phyloP scores from a whole-genome alignment of 2,888 invertebrate genomes.

The Eucera pruinosa region DNA sequence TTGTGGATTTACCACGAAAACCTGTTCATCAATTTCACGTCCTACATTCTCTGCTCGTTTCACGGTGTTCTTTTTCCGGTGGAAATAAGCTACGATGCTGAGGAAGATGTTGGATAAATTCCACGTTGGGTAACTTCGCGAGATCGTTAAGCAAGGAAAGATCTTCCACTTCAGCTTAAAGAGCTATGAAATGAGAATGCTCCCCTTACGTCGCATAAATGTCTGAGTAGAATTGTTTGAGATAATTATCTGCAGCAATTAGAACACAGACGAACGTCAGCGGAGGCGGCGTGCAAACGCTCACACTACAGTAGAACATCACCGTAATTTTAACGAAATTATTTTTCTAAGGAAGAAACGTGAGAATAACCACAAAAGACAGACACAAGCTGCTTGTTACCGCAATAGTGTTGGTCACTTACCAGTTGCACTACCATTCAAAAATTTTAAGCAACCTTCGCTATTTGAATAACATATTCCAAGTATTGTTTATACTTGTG shows the following conservation, averaged over 20 bases:
- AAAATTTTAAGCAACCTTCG: too few relatives aligned
- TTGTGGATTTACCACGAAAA: constrained; percentile 33
- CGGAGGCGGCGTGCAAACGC: background rate
- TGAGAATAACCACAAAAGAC: background rate
- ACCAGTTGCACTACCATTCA: too few relatives aligned
- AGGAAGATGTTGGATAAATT: constrained; percentile 40
- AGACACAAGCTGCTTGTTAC: background rate
- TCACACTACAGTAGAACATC: constrained; percentile 5
- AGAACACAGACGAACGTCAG: constrained; percentile 24
- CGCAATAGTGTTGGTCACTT: background rate
- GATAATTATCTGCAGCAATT: constrained; percentile 60
- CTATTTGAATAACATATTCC: too few relatives aligned
- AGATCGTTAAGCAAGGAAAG: constrained; percentile 48
- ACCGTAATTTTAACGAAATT: constrained; percentile 21
- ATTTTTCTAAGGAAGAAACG: constrained; percentile 19
- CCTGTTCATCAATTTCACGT: constrained; percentile 48
- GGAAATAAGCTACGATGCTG: constrained; percentile 17
- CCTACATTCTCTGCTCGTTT: constrained; percentile 11
- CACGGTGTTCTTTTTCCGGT: constrained; percentile 8
- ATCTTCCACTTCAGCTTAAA: constrained; percentile 42
- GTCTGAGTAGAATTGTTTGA: constrained; percentile 56
- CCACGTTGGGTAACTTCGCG: constrained; percentile 15
- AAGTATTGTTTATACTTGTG: too few relatives aligned
- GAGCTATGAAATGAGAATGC: constrained; percentile 59
- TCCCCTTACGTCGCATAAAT: constrained; percentile 39